These are phyloP conservation scores for Apotomis turbidana DNA, from an alignment of 2,888 invertebrate genomes.

Conservation along the genomic window DNA sequence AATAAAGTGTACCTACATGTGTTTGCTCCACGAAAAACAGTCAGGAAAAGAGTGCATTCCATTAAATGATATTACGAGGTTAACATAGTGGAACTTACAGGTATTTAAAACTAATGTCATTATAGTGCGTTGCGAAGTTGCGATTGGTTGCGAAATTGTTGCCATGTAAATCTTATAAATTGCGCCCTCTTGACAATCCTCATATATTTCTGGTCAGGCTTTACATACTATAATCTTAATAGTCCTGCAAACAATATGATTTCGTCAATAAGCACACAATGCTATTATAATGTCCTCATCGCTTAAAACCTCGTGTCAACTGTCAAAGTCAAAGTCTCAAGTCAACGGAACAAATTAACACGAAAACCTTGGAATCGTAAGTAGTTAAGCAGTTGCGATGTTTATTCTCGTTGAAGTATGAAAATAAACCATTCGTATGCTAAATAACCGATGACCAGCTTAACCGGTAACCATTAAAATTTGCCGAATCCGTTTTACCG, in stretches of 20 bases:
- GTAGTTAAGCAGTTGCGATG: constrained; percentile 34
- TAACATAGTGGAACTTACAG: too few relatives aligned
- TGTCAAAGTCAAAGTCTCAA: constrained; percentile 36
- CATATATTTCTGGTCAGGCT: too few relatives aligned
- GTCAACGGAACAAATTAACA: constrained; percentile 35
- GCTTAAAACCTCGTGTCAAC: constrained; percentile 23
- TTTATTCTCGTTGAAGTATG: constrained; percentile 41
- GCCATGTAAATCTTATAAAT: too few relatives aligned
- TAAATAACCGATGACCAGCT: constrained; percentile 33
- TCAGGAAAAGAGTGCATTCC: too few relatives aligned
- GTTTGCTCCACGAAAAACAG: too few relatives aligned
- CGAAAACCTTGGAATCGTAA: constrained; percentile 41
- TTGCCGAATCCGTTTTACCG: neutral
- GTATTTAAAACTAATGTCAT: too few relatives aligned
- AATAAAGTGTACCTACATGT: too few relatives aligned
- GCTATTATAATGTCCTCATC: constrained; percentile 17
- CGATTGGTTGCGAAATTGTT: too few relatives aligned
- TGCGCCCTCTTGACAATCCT: too few relatives aligned
- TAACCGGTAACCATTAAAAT: constrained; percentile 4
- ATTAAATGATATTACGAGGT: too few relatives aligned
- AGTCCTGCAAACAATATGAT: neutral
- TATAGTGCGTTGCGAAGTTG: too few relatives aligned
- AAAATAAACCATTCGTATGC: constrained; percentile 42
- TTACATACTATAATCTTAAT: neutral
- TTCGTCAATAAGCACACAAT: neutral